phyloP scores from a whole-genome alignment of 2,888 invertebrate species.

The Erebia epiphron region DNA sequence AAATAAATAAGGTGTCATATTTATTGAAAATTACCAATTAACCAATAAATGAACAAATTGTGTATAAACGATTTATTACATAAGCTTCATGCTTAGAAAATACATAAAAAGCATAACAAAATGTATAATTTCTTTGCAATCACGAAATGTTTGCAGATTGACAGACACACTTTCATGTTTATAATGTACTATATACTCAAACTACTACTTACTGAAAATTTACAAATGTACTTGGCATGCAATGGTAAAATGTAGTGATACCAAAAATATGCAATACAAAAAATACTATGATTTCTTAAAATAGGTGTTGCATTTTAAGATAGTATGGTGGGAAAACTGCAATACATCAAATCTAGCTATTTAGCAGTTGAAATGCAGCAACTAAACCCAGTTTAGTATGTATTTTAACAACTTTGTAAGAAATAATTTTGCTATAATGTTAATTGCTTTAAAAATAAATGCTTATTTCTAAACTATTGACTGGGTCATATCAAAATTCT shows the following conservation, averaged over 20 bases:
- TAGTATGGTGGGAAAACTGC: too few species aligned
- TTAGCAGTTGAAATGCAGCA: background rate
- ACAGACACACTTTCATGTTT: too few species aligned
- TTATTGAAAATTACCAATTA: constrained; percentile 42
- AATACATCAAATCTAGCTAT: background rate
- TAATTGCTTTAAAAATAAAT: background rate
- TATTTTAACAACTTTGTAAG: background rate
- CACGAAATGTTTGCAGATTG: too few species aligned
- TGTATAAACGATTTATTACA: constrained; percentile 34
- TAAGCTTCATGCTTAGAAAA: constrained; percentile 29
- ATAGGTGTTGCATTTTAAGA: too few species aligned
- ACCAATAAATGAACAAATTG: constrained; percentile 21
- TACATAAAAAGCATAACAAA: constrained; percentile 25
- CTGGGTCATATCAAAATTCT: too few species aligned
- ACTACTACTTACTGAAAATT: too few species aligned
- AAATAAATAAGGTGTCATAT: constrained; percentile 61
- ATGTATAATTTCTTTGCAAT: background rate
- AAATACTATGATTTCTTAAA: too few species aligned
- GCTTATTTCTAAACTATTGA: background rate
- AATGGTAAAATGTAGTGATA: too few species aligned
- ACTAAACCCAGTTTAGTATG: background rate
- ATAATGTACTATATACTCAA: too few species aligned
- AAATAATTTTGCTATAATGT: background rate
- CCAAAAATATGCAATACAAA: too few species aligned
- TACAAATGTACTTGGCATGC: too few species aligned